phyloP scores from a whole-genome alignment of 2,888 invertebrate species.

The Aproaerema taeniolella region DNA sequence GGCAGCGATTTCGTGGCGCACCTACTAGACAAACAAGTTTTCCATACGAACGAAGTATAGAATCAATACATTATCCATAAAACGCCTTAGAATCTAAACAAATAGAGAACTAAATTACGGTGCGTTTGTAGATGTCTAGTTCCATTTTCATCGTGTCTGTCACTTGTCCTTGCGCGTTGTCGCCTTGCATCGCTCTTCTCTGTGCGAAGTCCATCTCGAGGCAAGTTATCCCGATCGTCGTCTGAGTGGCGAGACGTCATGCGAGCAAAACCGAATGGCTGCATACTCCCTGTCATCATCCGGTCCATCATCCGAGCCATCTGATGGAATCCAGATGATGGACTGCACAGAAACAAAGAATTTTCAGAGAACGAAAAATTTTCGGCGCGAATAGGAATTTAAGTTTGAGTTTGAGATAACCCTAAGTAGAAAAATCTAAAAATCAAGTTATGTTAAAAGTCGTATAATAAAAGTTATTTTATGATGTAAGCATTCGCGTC shows the following conservation, averaged over 20 bases:
- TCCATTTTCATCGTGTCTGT: conserved; percentile 50
- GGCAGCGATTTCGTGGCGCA: not conserved
- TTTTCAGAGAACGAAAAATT: no score
- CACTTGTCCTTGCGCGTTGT: conserved; percentile 37
- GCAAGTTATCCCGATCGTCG: conserved; percentile 33
- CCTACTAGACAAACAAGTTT: not conserved
- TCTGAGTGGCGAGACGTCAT: conserved; percentile 74
- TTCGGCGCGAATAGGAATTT: no score
- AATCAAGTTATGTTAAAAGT: not conserved
- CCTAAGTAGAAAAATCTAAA: not conserved
- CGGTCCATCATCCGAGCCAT: conserved; percentile 87
- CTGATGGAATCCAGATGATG: conserved; percentile 79
- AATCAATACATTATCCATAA: no score
- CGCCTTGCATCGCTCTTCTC: conserved; percentile 44
- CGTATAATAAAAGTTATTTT: not conserved
- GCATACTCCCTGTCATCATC: conserved; percentile 80
- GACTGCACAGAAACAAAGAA: conserved; percentile 44
- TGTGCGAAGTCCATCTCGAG: conserved; percentile 49
- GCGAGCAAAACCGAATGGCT: conserved; percentile 81
- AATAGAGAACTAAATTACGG: conserved; percentile 32
- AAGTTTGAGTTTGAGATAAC: not conserved
- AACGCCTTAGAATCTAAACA: no score
- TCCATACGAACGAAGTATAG: not conserved
- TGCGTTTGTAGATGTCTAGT: conserved; percentile 66
- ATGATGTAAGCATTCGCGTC: not conserved